Percentiles rank a stretch among this genome's conserved stretches.
Conservation (phyloP, 2,888 invertebrate species). For the Artemia sinica region DNA sequence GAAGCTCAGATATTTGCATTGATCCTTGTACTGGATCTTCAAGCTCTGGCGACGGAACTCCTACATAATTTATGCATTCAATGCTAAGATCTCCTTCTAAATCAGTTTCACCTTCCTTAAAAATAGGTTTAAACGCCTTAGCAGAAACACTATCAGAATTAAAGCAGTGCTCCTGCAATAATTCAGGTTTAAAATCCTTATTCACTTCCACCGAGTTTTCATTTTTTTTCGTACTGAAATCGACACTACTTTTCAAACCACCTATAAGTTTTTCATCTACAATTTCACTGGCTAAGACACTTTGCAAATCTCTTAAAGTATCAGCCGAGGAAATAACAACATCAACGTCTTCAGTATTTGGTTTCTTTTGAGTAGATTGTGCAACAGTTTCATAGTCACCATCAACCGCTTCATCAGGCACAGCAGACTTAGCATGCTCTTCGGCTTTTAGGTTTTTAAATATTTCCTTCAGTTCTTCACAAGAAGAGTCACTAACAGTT, state of each 20-base stretch:
- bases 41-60: no score
- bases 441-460: neutral
- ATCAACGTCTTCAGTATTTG: neutral
- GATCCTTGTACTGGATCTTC: no score
- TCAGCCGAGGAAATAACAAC: neutral
- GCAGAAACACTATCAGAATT: no score
- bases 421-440: neutral
- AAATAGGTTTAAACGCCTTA: no score
- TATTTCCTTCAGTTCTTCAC: conserved; percentile 6
- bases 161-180: no score
- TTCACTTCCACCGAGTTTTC: no score
- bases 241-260: neutral
- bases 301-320: conserved; percentile 3
- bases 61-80: no score
- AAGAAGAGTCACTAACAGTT: conserved; percentile 7
- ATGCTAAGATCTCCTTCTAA: no score
- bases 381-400: conserved; percentile 5
- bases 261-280: neutral
- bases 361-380: neutral
- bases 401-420: neutral
- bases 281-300: neutral
- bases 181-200: no score
- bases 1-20: no score
- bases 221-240: neutral
- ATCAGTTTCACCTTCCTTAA: no score